These are phyloP conservation scores for Odontocolon sp. DNA, from an alignment of 2,888 invertebrate species.

Conservation along the genomic window DNA sequence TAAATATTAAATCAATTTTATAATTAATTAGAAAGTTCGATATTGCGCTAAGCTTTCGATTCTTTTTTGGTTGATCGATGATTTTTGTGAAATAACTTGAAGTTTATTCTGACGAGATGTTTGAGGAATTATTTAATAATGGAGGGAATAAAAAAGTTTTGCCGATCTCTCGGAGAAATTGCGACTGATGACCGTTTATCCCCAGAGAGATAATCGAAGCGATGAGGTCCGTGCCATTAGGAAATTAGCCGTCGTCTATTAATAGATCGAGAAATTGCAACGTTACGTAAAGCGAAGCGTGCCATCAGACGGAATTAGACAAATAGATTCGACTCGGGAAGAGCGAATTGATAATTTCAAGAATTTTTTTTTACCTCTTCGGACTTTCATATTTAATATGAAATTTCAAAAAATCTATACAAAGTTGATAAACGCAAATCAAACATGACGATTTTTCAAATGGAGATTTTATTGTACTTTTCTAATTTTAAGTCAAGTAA, in stretches of 20 bases:
- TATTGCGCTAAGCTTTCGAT: no score
- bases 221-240: constrained; percentile 61
- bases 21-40: constrained; percentile 10
- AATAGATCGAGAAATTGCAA: constrained; percentile 64
- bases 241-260: constrained; percentile 68
- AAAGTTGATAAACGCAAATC: no score
- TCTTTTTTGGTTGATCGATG: no score
- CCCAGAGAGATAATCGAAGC: not conserved
- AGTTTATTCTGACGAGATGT: no score
- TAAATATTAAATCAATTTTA: no score
- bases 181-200: not conserved
- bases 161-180: no score
- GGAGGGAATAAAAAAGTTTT: no score
- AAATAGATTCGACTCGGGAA: not conserved
- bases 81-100: no score
- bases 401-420: no score
- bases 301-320: not conserved
- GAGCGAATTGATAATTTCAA: not conserved
- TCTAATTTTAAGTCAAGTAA: no score
- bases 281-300: constrained; percentile 61
- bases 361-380: not conserved
- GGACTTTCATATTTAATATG: constrained; percentile 2
- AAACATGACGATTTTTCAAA: no score
- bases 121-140: no score
- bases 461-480: not conserved